Conservation (phyloP, 2,797 vertebrate species). For the Okamejei kenojei region DNA sequence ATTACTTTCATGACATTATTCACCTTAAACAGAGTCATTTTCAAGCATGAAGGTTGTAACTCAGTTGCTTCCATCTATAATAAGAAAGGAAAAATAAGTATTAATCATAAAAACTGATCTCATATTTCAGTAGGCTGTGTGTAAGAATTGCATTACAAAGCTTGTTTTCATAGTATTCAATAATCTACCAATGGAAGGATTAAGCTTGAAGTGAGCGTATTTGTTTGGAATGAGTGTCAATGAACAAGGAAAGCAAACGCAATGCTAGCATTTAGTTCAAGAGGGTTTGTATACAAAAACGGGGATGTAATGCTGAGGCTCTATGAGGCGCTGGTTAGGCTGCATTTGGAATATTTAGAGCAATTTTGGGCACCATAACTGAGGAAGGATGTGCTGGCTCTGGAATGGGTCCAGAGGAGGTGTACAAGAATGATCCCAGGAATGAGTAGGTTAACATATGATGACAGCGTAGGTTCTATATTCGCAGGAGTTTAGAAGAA, state of each 20-base stretch:
- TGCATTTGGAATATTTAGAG: no score
- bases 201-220: background rate
- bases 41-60: background rate
- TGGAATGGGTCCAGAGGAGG: no score
- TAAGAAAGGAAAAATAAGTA: background rate
- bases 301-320: no score
- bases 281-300: no score
- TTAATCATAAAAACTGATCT: background rate
- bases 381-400: no score
- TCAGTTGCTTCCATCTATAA: conserved; percentile 4
- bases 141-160: background rate
- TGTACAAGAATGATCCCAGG: no score
- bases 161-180: background rate
- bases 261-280: no score
- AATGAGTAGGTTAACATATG: no score
- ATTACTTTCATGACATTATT: background rate
- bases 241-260: background rate
- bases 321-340: no score
- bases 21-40: background rate
- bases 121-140: background rate
- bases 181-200: background rate
- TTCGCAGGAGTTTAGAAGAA: no score
- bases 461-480: no score
- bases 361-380: no score
- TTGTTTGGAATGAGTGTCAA: background rate